Percentiles rank a stretch among this genome's conserved stretches.
Evolutionary conservation across 1,140 invertebrate genomes (phyloP).

Genomic region (Tribolium madens): DNA sequence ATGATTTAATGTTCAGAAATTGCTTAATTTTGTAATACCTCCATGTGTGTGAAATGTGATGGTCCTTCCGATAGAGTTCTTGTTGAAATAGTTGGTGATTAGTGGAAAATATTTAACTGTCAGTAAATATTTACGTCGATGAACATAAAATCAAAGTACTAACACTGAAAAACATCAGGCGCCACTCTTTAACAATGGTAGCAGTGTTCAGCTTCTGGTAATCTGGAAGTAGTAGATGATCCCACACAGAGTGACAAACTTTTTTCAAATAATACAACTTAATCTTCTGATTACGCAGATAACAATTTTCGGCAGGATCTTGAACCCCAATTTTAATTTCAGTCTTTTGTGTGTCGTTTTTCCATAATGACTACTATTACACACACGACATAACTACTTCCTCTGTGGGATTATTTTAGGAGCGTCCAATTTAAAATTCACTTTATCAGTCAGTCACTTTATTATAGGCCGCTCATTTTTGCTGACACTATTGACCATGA

Average conservation of each 20-base stretch:
- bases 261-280: not conserved
- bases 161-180: slow-evolving; percentile 23
- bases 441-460: slow-evolving; percentile 6
- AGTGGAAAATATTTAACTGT: slow-evolving; percentile 14
- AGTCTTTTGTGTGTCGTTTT: slow-evolving; percentile 6
- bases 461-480: not conserved
- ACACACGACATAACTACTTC: slow-evolving; percentile 7
- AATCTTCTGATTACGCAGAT: not conserved
- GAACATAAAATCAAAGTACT: slow-evolving; percentile 23
- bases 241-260: slow-evolving; percentile 10
- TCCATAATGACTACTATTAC: slow-evolving; percentile 8
- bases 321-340: not conserved
- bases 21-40: not conserved
- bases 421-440: slow-evolving; percentile 15
- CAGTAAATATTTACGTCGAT: slow-evolving; percentile 22
- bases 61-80: not conserved
- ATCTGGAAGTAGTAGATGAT: not conserved
- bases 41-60: not conserved
- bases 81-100: slow-evolving; percentile 9
- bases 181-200: slow-evolving; percentile 5
- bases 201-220: not conserved
- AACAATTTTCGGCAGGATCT: not conserved
- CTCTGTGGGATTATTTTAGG: not conserved
- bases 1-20: not conserved
- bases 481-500: slow-evolving; percentile 15